Evolutionary conservation across 1,140 invertebrate species (phyloP).

Genomic region (Zaprionus camerounensis): DNA sequence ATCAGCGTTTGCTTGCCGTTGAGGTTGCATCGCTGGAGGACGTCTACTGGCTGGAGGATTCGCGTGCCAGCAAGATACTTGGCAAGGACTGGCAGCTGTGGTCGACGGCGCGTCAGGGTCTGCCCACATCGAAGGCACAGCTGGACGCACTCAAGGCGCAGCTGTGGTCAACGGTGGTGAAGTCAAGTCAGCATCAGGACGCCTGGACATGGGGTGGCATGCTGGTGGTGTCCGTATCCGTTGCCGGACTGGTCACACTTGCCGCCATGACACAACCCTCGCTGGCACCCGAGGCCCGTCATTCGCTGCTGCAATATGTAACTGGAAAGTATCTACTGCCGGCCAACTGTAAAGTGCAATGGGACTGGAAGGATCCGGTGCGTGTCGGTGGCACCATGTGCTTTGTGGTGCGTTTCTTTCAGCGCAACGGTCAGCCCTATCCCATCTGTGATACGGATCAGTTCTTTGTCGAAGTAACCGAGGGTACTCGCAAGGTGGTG

Average conservation of each 20-base stretch:
- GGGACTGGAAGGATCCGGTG: conserved; percentile 94
- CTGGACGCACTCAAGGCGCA: conserved; percentile 91
- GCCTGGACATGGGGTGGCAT: conserved; percentile 95
- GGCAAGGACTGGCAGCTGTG: conserved; percentile 92
- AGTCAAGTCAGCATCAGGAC: conserved; percentile 93
- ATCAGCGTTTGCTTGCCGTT: conserved; percentile 90
- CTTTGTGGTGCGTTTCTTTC: conserved; percentile 95
- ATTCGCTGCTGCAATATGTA: conserved; percentile 94
- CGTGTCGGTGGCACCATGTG: conserved; percentile 95
- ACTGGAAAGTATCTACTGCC: conserved; percentile 95
- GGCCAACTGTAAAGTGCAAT: conserved; percentile 91
- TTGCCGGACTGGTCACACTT: conserved; percentile 92
- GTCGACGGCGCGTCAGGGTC: conserved; percentile 90
- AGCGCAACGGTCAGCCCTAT: conserved; percentile 96
- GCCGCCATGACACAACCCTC: conserved; percentile 94
- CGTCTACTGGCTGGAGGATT: conserved; percentile 94
- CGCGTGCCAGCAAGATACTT: conserved; percentile 88
- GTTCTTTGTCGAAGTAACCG: conserved; percentile 93
- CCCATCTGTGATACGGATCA: conserved; percentile 96
- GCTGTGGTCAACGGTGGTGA: conserved; percentile 94
- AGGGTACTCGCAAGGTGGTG: conserved; percentile 92
- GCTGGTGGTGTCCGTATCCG: conserved; percentile 93
- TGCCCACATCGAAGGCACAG: conserved; percentile 92
- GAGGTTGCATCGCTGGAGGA: conserved; percentile 93
- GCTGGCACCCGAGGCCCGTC: conserved; percentile 93